Percentiles rank a stretch among this genome's conserved stretches.
Evolutionary conservation across 2,888 invertebrate genomes (phyloP).

Genomic region (Monochamus alternatus): DNA sequence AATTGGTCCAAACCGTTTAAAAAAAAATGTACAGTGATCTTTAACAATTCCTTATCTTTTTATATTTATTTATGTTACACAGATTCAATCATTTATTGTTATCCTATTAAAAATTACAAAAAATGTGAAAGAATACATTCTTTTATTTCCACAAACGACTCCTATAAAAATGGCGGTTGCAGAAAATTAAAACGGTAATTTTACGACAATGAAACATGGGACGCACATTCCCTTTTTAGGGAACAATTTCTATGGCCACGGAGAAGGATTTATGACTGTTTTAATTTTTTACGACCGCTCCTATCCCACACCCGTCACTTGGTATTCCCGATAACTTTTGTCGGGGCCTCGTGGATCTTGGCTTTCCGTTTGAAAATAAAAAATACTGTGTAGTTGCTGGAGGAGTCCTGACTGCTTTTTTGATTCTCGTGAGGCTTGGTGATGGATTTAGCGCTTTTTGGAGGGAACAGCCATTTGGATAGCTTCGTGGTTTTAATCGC

Average conservation of each 20-base stretch:
- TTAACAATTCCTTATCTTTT: constrained; percentile 31
- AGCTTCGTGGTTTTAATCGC: constrained; percentile 77
- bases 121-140: constrained; percentile 19
- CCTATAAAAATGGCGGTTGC: too few species aligned
- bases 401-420: constrained; percentile 43
- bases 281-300: too few species aligned
- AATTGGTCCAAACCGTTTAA: constrained; percentile 28
- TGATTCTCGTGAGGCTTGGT: constrained; percentile 39
- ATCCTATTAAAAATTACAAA: constrained; percentile 31
- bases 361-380: constrained; percentile 54
- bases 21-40: constrained; percentile 18
- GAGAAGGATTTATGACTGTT: too few species aligned
- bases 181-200: too few species aligned
- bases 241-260: too few species aligned
- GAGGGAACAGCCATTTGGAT: constrained; percentile 69
- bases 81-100: constrained; percentile 41
- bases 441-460: constrained; percentile 35
- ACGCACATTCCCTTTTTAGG: too few species aligned
- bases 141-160: constrained; percentile 17
- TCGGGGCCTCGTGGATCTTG: constrained; percentile 34
- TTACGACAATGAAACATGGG: too few species aligned
- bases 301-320: constrained; percentile 1
- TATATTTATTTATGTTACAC: constrained; percentile 41
- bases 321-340: constrained; percentile 39
- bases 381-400: constrained; percentile 52